Evolutionary conservation across 2,113 vertebrate genomes (phyloP).

Genomic region (Coturnix japonica): DNA sequence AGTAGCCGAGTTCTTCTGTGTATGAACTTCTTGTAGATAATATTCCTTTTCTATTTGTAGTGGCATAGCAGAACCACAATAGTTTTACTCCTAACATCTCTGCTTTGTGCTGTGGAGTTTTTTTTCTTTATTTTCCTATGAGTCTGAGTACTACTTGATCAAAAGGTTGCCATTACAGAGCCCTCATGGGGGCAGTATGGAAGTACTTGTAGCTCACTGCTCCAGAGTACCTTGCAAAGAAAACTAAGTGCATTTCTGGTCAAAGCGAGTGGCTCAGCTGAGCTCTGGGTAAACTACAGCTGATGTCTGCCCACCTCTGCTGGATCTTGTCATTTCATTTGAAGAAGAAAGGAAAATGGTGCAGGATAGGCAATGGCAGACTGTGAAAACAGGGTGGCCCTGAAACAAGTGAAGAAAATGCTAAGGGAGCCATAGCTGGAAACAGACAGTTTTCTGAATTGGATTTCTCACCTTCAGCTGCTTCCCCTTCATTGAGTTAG

Average conservation of each 20-base stretch:
- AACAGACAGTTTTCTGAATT: not conserved
- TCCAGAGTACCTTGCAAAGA: not conserved
- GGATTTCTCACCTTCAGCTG: not conserved
- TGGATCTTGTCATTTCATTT: not conserved
- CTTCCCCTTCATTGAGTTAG: not conserved
- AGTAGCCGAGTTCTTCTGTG: not conserved
- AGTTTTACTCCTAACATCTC: not conserved
- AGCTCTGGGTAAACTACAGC: not conserved
- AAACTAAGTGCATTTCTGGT: not conserved
- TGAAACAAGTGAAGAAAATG: not conserved
- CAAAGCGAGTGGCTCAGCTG: not conserved
- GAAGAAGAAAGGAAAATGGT: not conserved
- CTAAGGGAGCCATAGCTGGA: not conserved
- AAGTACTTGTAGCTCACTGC: not conserved
- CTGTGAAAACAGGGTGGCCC: not conserved
- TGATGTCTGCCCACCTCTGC: not conserved
- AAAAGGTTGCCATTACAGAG: not conserved
- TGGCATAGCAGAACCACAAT: not conserved
- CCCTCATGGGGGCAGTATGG: not conserved
- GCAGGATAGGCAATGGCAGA: not conserved
- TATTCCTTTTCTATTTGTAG: not conserved
- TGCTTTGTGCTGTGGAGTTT: not conserved
- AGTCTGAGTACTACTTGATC: not conserved
- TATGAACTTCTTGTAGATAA: not conserved
- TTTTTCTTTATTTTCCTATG: not conserved